Evolutionary conservation across 2,113 vertebrate species (phyloP).

Genomic region (Felis catus): F.catus_Fca126_mat1.0 CM031414.1:17546001-17546500

Average conservation of each 20-base stretch:
- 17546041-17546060: neutral
- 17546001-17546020: neutral
- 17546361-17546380: neutral
- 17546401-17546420: neutral
- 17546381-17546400: too few species aligned
- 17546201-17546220: rapidly evolving
- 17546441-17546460: neutral
- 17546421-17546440: neutral
- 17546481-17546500: neutral
- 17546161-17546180: too few species aligned
- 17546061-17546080: neutral
- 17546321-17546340: neutral
- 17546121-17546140: rapidly evolving
- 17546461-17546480: neutral
- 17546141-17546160: neutral
- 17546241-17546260: neutral
- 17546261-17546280: neutral
- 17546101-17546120: neutral
- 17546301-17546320: neutral
- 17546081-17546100: neutral
- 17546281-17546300: neutral
- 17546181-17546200: neutral
- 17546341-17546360: neutral
- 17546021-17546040: neutral
- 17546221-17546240: neutral